Conservation (phyloP, 2,888 invertebrate genomes). For the Hypsopygia costalis region DNA sequence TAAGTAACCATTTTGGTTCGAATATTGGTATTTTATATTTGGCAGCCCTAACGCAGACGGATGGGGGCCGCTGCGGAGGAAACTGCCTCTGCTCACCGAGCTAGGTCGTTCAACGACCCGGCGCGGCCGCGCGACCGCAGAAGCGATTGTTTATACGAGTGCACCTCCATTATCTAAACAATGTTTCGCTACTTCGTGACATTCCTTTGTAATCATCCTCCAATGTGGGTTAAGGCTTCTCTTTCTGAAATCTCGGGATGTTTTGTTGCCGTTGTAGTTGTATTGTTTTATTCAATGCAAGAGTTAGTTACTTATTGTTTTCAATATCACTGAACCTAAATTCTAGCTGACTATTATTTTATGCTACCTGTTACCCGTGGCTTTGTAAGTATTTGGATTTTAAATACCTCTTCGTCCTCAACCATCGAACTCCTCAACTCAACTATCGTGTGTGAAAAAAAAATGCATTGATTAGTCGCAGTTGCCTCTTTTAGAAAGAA, state of each 20-base stretch:
- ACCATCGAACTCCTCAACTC: no score
- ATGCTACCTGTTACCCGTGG: no score
- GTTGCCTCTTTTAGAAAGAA: no score
- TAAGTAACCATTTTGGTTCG: no score
- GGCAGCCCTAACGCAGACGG: slow-evolving; percentile 20
- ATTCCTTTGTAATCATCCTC: slow-evolving; percentile 71
- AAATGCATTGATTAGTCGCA: no score
- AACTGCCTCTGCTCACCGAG: slow-evolving; percentile 39
- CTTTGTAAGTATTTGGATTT: no score
- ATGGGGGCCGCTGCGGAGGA: slow-evolving; percentile 34
- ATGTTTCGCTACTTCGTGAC: slow-evolving; percentile 71
- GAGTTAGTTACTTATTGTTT: no score
- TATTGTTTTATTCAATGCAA: no score
- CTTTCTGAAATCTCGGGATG: slow-evolving; percentile 38
- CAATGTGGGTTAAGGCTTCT: slow-evolving; percentile 72
- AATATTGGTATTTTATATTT: neutral
- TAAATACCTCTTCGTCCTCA: no score
- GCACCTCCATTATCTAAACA: slow-evolving; percentile 69
- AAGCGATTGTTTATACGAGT: slow-evolving; percentile 65
- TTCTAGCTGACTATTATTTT: no score
- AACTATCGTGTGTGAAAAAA: no score
- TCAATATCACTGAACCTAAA: no score
- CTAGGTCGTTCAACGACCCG: slow-evolving; percentile 78
- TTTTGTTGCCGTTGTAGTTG: slow-evolving; percentile 21
- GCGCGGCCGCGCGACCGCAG: slow-evolving; percentile 43